These are phyloP conservation scores for Ceratitis capitata DNA, from an alignment of 1,140 invertebrate species.

Conservation along the genomic window DNA sequence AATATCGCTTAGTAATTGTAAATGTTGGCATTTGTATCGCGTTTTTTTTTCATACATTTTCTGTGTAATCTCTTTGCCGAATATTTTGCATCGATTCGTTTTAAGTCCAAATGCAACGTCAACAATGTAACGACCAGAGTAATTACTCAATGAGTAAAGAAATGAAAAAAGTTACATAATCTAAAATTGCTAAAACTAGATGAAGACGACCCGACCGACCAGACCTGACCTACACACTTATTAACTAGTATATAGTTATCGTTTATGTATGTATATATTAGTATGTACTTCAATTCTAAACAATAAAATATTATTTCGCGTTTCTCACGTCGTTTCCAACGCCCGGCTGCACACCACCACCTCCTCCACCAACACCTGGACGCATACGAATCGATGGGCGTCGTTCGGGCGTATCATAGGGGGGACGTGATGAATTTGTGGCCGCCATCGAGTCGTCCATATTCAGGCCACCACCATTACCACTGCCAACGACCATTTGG, in stretches of 20 bases:
- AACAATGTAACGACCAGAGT: neutral
- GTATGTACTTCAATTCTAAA: constrained; percentile 49
- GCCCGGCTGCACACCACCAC: constrained; percentile 47
- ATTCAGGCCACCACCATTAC: constrained; percentile 55
- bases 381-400: constrained; percentile 68
- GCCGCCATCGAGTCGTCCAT: constrained; percentile 65
- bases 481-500: constrained; percentile 47
- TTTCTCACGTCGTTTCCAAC: constrained; percentile 61
- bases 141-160: neutral
- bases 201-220: constrained; percentile 36
- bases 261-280: constrained; percentile 42
- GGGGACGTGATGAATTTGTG: constrained; percentile 65
- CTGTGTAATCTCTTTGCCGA: neutral
- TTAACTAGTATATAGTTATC: constrained; percentile 6
- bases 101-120: neutral
- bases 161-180: neutral
- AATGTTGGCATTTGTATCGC: neutral
- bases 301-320: constrained; percentile 66
- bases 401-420: constrained; percentile 68
- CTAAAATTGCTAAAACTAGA: constrained; percentile 12
- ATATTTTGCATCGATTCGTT: neutral
- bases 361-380: constrained; percentile 52
- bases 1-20: neutral
- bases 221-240: constrained; percentile 21
- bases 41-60: neutral